Evolutionary conservation across 2,888 invertebrate genomes (phyloP).

Genomic region (Folsomia manolachei): DNA sequence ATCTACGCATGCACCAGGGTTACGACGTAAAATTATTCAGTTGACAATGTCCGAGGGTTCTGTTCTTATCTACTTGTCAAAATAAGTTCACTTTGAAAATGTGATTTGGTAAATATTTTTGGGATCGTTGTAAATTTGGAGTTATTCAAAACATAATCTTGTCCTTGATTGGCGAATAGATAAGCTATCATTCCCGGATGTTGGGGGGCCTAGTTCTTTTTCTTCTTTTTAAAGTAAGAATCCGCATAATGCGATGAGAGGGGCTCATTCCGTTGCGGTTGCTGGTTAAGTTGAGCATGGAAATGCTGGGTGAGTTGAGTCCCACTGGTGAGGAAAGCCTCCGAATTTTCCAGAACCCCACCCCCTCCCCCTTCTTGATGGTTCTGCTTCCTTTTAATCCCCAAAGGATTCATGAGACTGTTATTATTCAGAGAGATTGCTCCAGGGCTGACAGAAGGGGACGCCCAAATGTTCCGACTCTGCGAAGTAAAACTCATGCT

Average conservation of each 20-base stretch:
- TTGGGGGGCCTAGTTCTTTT: slow-evolving; percentile 52
- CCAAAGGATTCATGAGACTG: slow-evolving; percentile 52
- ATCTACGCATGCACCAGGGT: too few relatives aligned
- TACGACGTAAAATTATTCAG: too few relatives aligned
- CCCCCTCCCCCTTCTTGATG: slow-evolving; percentile 56
- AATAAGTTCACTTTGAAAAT: too few relatives aligned
- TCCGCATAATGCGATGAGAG: slow-evolving; percentile 60
- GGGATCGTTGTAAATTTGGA: too few relatives aligned
- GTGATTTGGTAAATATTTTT: too few relatives aligned
- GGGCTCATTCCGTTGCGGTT: slow-evolving; percentile 54
- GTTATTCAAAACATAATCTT: too few relatives aligned
- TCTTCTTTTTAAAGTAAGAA: slow-evolving; percentile 56
- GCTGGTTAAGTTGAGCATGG: slow-evolving; percentile 23
- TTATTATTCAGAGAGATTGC: slow-evolving; percentile 41
- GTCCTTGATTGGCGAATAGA: too few relatives aligned
- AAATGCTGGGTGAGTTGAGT: background rate
- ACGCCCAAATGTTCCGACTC: slow-evolving; percentile 49
- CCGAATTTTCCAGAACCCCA: slow-evolving; percentile 43
- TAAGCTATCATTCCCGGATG: too few relatives aligned
- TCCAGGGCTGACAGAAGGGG: slow-evolving; percentile 50
- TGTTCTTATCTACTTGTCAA: too few relatives aligned
- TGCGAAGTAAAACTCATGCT: slow-evolving; percentile 45
- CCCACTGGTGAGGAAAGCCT: background rate
- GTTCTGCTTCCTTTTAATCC: slow-evolving; percentile 55
- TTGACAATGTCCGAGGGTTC: too few relatives aligned